phyloP scores from a whole-genome alignment of 1,140 invertebrate genomes.

The Macrobrachium nipponense region DNA sequence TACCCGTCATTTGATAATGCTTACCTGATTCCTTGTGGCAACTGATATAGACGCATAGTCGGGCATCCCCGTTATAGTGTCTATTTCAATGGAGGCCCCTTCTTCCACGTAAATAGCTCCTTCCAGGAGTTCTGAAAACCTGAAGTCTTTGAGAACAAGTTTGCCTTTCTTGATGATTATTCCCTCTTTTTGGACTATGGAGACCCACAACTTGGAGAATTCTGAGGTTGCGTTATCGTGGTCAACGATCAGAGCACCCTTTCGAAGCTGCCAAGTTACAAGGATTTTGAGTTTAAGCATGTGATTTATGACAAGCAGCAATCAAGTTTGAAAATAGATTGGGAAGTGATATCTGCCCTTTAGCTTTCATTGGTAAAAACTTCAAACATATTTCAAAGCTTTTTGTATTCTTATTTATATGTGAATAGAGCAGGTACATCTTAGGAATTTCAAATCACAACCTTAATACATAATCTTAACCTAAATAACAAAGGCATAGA shows the following conservation, averaged over 20 bases:
- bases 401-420: too few relatives aligned
- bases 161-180: conserved; percentile 30
- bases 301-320: not conserved
- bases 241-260: conserved; percentile 11
- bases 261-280: not conserved
- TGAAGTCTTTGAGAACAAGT: conserved; percentile 16
- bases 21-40: conserved; percentile 29
- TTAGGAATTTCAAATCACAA: too few relatives aligned
- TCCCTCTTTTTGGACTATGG: conserved; percentile 14
- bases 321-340: not conserved
- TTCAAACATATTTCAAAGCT: too few relatives aligned
- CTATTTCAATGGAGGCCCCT: not conserved
- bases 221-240: conserved; percentile 1
- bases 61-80: not conserved
- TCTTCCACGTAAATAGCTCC: conserved; percentile 43
- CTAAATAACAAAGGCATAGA: too few relatives aligned
- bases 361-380: too few relatives aligned
- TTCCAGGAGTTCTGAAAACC: not conserved
- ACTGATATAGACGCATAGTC: conserved; percentile 18
- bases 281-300: not conserved
- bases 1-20: not conserved
- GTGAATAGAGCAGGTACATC: too few relatives aligned
- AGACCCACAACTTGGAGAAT: not conserved
- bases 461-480: too few relatives aligned
- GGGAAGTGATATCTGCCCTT: too few relatives aligned